phyloP scores from a whole-genome alignment of 2,113 vertebrate species.

The Neoarius graeffei region DNA sequence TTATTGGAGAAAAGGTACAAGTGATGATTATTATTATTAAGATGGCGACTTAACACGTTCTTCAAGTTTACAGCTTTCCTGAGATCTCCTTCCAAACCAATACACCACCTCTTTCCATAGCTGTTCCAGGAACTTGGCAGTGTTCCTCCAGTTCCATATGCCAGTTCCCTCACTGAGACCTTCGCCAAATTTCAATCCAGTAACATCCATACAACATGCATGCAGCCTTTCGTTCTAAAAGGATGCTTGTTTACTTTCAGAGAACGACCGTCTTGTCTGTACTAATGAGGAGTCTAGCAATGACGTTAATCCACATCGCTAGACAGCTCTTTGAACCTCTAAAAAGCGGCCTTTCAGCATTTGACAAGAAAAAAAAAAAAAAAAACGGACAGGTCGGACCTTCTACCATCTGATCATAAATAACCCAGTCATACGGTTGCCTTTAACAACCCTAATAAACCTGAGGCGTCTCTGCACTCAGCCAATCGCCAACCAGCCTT shows the following conservation, averaged over 20 bases:
- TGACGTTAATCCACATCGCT: neutral
- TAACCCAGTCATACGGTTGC: neutral
- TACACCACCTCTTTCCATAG: neutral
- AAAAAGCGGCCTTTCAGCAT: neutral
- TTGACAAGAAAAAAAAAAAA: neutral
- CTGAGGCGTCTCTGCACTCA: neutral
- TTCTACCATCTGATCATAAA: neutral
- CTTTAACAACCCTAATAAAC: conserved; percentile 6
- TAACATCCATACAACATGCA: neutral
- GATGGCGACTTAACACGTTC: neutral
- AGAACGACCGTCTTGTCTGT: neutral
- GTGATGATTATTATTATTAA: neutral
- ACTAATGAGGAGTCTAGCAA: conserved; percentile 12
- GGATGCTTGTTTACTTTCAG: neutral
- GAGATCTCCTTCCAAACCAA: neutral
- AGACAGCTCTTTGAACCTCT: neutral
- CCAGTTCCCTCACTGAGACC: neutral
- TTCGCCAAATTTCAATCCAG: neutral
- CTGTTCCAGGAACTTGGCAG: neutral
- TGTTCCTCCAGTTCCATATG: neutral
- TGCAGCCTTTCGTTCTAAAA: neutral
- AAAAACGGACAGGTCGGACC: neutral
- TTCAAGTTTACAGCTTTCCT: neutral
- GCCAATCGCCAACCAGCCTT: neutral
- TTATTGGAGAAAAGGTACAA: neutral